Evolutionary conservation across 2,888 invertebrate genomes (phyloP).

Genomic region (Lochmaea capreae): DNA sequence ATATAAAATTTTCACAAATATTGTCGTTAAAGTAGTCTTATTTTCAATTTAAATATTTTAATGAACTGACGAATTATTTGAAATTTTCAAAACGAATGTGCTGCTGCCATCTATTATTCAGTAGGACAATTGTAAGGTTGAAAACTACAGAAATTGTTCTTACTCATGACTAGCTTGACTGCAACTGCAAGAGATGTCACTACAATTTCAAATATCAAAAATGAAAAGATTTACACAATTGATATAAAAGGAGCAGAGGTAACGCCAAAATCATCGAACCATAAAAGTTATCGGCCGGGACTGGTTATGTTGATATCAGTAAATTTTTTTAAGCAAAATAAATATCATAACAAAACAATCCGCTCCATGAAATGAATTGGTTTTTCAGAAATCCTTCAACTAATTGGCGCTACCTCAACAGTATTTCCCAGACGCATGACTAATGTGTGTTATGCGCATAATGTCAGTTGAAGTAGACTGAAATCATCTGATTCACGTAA

Average conservation of each 20-base stretch:
- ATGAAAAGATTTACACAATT: neutral
- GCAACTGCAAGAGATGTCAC: neutral
- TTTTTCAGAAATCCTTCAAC: neutral
- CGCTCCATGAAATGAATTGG: neutral
- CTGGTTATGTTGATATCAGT: neutral
- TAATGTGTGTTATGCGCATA: neutral
- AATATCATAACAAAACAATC: neutral
- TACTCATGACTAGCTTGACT: neutral
- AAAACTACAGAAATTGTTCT: neutral
- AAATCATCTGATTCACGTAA: constrained; percentile 21
- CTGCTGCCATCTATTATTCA: neutral
- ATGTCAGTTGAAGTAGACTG: neutral
- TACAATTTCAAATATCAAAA: neutral
- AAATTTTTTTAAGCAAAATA: neutral
- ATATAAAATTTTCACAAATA: too few species aligned
- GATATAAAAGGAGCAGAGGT: constrained; percentile 3
- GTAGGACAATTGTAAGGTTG: neutral
- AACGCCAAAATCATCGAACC: constrained; percentile 5
- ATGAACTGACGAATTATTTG: too few species aligned
- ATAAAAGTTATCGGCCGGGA: constrained; percentile 3
- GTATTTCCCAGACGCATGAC: neutral
- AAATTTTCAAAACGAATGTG: neutral
- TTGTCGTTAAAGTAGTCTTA: too few species aligned
- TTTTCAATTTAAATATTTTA: too few species aligned
- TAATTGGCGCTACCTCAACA: constrained; percentile 2